These are phyloP conservation scores for Chiridota heheva DNA, from an alignment of 35 echinoderm and acorn worm species.

Conservation along the genomic window DNA sequence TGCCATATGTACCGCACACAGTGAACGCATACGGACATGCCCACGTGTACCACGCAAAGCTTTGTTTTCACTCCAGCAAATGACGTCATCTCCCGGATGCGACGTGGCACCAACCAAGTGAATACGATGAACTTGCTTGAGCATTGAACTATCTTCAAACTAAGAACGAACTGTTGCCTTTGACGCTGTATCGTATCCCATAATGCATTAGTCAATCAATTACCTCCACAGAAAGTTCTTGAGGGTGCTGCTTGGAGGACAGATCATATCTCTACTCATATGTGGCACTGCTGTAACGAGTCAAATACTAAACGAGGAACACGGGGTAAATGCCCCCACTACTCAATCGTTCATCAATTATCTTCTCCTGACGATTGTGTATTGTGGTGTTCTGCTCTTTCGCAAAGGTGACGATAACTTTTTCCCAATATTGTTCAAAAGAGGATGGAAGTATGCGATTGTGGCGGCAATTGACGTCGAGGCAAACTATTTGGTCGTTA, in stretches of 20 bases:
- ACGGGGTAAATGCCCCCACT: constrained; percentile 72
- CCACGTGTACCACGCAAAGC: no score
- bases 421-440: constrained; percentile 66
- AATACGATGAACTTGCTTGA: no score
- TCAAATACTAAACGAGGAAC: constrained; percentile 63
- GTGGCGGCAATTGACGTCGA: constrained; percentile 89
- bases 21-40: no score
- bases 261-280: constrained; percentile 81
- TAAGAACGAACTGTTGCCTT: no score
- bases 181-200: no score
- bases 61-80: no score
- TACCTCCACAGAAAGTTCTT: constrained; percentile 70
- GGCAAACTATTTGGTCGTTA: constrained; percentile 97
- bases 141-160: no score
- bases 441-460: constrained; percentile 91
- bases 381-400: constrained; percentile 64
- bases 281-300: constrained; percentile 90
- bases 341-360: constrained; percentile 91
- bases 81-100: no score
- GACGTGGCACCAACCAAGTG: no score
- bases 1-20: no score
- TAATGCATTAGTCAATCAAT: no score
- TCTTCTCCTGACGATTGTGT: constrained; percentile 76
- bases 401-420: constrained; percentile 62
- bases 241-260: constrained; percentile 75